Base-by-base conservation (phyloP, 2,888 invertebrate species). In the Phyllotreta cruciferae region DNA sequence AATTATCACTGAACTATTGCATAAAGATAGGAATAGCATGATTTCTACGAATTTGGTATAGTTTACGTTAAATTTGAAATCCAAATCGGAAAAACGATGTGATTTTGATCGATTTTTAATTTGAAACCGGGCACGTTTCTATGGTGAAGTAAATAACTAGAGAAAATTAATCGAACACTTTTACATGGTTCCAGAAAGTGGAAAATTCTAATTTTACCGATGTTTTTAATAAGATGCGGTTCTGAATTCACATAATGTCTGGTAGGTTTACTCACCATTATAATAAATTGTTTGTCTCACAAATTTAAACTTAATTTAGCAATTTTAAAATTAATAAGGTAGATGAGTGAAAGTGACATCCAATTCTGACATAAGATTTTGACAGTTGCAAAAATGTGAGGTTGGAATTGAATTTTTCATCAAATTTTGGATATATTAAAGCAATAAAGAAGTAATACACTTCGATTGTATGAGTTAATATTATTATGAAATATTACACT, bases 91-190 rank as follows among this genome's bases (percentile, higher is more conserved):
- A 24, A 24, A 24, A 4, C 24, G 24, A 4, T 24, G 4, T 4
- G 24, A 24, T 24, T 24, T 24, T 34, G 35, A 60, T 60, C 44
- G 42, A 52, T 60, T 53, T 52, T 58, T 42, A 13, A 49, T 34
- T 42, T n/a, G 7, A 34, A 35, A 37, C 39, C 50, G 38, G 36
- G 5, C 35, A 24, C 45, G 73, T 73, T 71, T 66, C 71, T 67
- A 74, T 74, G 71, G 67, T 67, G 67, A 73, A 66, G 60, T 70
- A 72, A 71, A 69, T 62, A 57, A 44, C 57, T 62, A 38, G 37
- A 35, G 52, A 52, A 41, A 14, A 52, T n/a, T 44, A 9, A 1
- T 11, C 11, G n/a, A 52, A 50, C 34, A 8, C 34, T 14, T 45
- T 38, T 39, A 52, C n/a, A 37, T 24, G 42, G n/a, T 7, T 41